Base-by-base conservation (phyloP, 2,797 vertebrate genomes). In the Schizopygopsis malacanthus region DNA sequence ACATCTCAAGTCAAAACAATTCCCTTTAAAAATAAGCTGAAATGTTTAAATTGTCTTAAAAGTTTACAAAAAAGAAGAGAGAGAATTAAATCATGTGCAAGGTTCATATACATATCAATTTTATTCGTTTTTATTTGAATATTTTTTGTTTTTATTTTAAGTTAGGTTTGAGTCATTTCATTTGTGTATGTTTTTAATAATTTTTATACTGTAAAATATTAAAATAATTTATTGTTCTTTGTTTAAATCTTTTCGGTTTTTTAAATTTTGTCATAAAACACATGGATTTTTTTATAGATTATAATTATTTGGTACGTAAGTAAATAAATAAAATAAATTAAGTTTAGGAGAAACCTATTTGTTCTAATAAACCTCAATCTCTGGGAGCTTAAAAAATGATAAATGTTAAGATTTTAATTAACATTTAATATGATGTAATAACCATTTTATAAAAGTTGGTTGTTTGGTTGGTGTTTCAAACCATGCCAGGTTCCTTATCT, bases 131-230 rank as follows among this genome's bases (percentile, higher is more conserved):
- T 59, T 11, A 59, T 59, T 59, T 11, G 1, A 11, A 59, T 10
- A 59, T 59, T 12, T 25, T 25, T 59, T n/a, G 4, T 59, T 59
- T 59, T 59, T 22, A 1, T 59, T n/a, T 59, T 11, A 59, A n/a
- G 22, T 25, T 59, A 4, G 22, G 56, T 20, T 54, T 54, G 8
- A 56, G 18, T 2, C 2, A 56, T 56, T 56, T 2, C 22, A 2
- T 20, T 8, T 54, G 1, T 20, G 9, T 43, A 0, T 10, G 2
- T 43, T 3, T 6, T 52, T 18, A 6, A 11, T 0, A 0, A 13
- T 43, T 43, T 43, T 13, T 20, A 43, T n/a, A 43, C 0, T n/a
- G 43, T 43, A 18, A 71, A 71, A 71, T 71, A 45, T 45, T 43
- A 6, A 13, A 72, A 70, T 4, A 13, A 11, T 71, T 43, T 13